These are phyloP conservation scores for Quiscalus mexicanus DNA, from an alignment of 2,113 vertebrate species.

Conservation along the genomic window DNA sequence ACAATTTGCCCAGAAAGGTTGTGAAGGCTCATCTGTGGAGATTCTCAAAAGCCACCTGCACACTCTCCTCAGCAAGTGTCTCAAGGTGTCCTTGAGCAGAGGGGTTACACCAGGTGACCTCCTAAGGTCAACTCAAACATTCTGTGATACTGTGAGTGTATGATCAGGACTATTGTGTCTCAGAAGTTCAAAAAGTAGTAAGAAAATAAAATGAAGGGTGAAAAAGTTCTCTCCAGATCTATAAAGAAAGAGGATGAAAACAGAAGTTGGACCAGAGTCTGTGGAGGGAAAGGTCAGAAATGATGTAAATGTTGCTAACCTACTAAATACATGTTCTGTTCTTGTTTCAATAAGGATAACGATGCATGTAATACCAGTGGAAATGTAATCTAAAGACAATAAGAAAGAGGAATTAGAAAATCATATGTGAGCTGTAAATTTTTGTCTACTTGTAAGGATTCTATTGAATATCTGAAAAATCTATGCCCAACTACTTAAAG, in stretches of 20 bases:
- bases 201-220: not conserved
- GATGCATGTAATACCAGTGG: not conserved
- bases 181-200: not conserved
- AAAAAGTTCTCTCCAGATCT: not conserved
- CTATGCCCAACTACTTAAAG: not conserved
- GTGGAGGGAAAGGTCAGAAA: not conserved
- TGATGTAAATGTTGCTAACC: not conserved
- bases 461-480: not conserved
- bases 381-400: not conserved
- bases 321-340: not conserved
- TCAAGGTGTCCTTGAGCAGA: not conserved
- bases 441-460: not conserved
- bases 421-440: not conserved
- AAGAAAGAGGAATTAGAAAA: not conserved
- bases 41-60: not conserved
- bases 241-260: not conserved
- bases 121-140: not conserved
- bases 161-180: not conserved
- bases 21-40: not conserved
- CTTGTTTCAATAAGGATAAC: not conserved
- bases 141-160: not conserved
- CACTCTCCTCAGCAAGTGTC: not conserved
- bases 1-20: not conserved
- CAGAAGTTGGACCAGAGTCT: not conserved
- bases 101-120: not conserved